Conservation (phyloP, 2,888 invertebrate species). For the Pyrrhosoma nymphula region DNA sequence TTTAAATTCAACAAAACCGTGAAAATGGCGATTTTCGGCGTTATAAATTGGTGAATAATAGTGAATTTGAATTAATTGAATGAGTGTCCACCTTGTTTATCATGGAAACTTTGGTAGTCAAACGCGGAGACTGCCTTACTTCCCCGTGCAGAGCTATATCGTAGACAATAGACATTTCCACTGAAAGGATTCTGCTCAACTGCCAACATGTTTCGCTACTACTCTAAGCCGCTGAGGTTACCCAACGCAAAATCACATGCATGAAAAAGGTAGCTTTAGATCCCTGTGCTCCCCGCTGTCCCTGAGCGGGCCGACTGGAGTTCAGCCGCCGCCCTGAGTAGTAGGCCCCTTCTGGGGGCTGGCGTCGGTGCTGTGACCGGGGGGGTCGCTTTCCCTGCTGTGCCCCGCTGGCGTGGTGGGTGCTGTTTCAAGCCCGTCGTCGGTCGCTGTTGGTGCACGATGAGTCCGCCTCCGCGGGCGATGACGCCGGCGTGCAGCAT, state of each 20-base stretch:
- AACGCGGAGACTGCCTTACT: too few species aligned
- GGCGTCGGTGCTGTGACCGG: neutral
- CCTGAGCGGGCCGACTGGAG: neutral
- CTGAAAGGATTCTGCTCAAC: too few species aligned
- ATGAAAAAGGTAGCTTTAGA: neutral
- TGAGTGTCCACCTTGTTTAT: too few species aligned
- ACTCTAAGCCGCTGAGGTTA: neutral
- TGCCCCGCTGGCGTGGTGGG: neutral
- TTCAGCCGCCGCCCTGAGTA: neutral
- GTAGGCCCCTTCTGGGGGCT: slow-evolving; percentile 13
- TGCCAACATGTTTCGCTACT: too few species aligned
- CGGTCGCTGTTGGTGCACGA: slow-evolving; percentile 10
- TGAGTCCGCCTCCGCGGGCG: neutral
- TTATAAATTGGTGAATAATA: too few species aligned
- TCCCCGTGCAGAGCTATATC: too few species aligned
- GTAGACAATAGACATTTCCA: too few species aligned
- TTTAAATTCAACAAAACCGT: too few species aligned
- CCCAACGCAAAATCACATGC: neutral
- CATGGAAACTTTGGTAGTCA: too few species aligned
- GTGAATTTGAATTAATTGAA: too few species aligned
- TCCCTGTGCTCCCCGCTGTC: neutral
- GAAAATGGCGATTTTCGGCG: too few species aligned
- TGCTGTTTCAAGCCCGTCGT: neutral
- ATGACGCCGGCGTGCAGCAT: slow-evolving; percentile 79
- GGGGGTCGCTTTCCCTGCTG: neutral